Evolutionary conservation across 2,888 invertebrate genomes (phyloP).

Genomic region (Stomorhina lunata): DNA sequence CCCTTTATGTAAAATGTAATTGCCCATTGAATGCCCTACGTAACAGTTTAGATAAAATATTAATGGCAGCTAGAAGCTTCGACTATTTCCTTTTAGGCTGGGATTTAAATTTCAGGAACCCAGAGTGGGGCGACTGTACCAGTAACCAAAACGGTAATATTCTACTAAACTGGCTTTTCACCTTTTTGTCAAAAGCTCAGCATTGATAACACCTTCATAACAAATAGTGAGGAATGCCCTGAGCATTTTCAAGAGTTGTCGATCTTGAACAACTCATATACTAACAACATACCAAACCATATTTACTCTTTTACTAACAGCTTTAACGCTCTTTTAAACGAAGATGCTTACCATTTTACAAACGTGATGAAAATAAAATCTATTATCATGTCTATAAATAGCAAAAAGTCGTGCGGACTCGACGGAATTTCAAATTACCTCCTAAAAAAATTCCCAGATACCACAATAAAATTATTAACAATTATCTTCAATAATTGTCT

Average conservation of each 20-base stretch:
- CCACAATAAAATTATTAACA: too few relatives aligned
- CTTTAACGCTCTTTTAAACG: too few relatives aligned
- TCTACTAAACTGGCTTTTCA: background rate
- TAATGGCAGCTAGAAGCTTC: background rate
- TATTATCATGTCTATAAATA: too few relatives aligned
- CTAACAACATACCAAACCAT: background rate
- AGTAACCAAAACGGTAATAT: constrained; percentile 2
- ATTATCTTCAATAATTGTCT: too few relatives aligned
- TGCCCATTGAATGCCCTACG: background rate
- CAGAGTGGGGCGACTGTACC: background rate
- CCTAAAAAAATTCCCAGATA: too few relatives aligned
- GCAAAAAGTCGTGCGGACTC: too few relatives aligned
- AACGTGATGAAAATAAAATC: too few relatives aligned
- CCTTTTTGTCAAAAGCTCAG: background rate
- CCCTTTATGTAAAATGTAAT: background rate
- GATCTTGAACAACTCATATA: background rate
- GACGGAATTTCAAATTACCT: too few relatives aligned
- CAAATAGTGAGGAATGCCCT: background rate
- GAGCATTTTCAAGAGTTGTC: background rate
- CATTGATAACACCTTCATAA: background rate
- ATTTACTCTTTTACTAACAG: background rate
- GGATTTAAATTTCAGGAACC: background rate
- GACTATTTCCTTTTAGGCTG: background rate
- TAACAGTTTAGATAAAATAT: background rate
- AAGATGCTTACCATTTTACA: too few relatives aligned